A percentile compares a stretch with the other conserved stretches of the same genome.
phyloP scores from a whole-genome alignment of 2,797 vertebrate species.

The Champsocephalus gunnari region DNA sequence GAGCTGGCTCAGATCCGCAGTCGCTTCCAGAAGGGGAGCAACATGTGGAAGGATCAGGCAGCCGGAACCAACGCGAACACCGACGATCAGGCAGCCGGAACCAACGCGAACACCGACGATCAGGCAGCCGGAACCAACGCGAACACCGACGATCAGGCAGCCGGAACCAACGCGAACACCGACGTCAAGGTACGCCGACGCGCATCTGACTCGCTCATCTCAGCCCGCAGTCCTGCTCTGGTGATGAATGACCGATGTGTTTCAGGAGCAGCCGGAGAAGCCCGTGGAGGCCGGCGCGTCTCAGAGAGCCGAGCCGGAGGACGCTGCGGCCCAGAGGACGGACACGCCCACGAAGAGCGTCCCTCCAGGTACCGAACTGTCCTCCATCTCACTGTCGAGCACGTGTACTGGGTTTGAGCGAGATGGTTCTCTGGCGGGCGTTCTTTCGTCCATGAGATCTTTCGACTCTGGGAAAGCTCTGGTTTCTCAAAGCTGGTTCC shows the following conservation, averaged over 20 bases:
- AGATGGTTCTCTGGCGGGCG: not conserved
- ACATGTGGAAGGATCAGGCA: conserved; percentile 80
- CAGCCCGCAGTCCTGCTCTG: too few relatives aligned
- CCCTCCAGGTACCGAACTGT: conserved; percentile 53
- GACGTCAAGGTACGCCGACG: conserved; percentile 61
- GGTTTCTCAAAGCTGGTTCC: not conserved
- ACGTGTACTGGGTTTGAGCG: not conserved
- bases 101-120: too few relatives aligned
- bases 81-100: too few relatives aligned
- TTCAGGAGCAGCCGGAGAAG: conserved; percentile 38
- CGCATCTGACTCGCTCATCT: not conserved
- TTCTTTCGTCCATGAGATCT: not conserved
- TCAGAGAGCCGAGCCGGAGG: conserved; percentile 19
- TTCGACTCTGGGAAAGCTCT: not conserved
- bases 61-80: conserved; percentile 63
- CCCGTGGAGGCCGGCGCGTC: conserved; percentile 21
- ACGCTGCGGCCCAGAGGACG: conserved; percentile 36
- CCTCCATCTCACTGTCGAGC: not conserved
- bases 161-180: conserved; percentile 60
- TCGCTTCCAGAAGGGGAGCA: conserved; percentile 88
- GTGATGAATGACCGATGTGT: accelerated
- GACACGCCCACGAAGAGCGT: not conserved
- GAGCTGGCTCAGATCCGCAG: conserved; percentile 91
- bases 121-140: conserved; percentile 70
- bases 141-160: conserved; percentile 55